phyloP scores from a whole-genome alignment of 2,797 vertebrate species.

The Notolepis coatsorum region DNA sequence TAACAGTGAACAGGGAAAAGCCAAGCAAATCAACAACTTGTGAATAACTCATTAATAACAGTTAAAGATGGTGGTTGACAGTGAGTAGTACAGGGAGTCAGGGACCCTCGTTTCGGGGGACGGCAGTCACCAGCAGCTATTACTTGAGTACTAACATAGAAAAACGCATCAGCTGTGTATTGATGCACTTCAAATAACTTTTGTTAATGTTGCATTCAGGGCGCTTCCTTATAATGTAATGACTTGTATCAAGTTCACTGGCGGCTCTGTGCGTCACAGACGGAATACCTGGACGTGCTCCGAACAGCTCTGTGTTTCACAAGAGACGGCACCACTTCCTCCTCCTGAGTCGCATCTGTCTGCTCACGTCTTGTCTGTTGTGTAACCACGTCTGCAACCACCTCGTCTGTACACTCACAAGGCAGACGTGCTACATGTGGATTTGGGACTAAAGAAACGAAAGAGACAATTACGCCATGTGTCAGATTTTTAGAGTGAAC shows the following conservation, averaged over 20 bases:
- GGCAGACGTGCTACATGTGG: constrained; percentile 6
- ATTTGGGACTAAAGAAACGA: neutral
- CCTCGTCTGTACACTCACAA: constrained; percentile 7
- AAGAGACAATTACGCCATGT: neutral
- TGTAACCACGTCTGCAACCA: neutral
- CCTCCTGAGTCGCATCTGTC: neutral
- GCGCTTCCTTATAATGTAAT: constrained; percentile 3
- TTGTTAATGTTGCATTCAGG: too few relatives aligned
- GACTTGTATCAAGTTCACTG: neutral
- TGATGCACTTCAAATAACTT: too few relatives aligned
- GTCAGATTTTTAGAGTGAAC: neutral
- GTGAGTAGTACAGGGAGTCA: too few relatives aligned
- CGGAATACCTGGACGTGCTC: neutral
- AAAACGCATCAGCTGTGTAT: too few relatives aligned
- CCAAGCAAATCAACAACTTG: too few relatives aligned
- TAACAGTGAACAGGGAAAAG: too few relatives aligned
- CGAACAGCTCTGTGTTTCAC: neutral
- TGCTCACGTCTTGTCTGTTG: neutral
- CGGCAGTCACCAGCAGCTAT: too few relatives aligned
- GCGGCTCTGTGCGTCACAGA: neutral
- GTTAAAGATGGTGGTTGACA: neutral
- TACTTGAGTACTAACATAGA: too few relatives aligned
- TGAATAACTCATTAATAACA: too few relatives aligned
- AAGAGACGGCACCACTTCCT: neutral
- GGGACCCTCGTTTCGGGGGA: too few relatives aligned